A percentile compares a stretch with the other conserved stretches of the same genome.
These are phyloP conservation scores for Trachops cirrhosus DNA, from an alignment of 2,797 vertebrate species.

Conservation along the genomic window DNA sequence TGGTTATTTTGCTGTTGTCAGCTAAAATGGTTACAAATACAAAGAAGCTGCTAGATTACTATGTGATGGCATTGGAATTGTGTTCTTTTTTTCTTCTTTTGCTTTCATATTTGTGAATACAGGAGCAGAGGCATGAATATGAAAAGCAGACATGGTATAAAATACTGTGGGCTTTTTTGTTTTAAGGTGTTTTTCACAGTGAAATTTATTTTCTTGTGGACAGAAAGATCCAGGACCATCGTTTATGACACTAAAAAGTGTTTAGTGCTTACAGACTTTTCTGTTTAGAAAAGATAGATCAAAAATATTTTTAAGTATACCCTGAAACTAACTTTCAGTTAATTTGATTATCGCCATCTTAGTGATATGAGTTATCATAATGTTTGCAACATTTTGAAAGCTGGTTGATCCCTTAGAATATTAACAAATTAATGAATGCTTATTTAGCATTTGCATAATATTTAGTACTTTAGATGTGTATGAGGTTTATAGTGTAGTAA, in stretches of 20 bases:
- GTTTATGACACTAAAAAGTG: neutral
- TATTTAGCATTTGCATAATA: neutral
- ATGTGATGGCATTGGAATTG: conserved; percentile 38
- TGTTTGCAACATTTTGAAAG: conserved; percentile 44
- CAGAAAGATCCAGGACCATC: conserved; percentile 19
- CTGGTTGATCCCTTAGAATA: conserved; percentile 47
- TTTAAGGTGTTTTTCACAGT: conserved; percentile 27
- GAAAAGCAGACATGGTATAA: neutral
- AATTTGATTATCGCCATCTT: conserved; percentile 32
- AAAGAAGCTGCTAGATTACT: conserved; percentile 44
- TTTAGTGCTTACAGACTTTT: conserved; percentile 27
- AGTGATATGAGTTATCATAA: neutral
- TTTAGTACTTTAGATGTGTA: neutral
- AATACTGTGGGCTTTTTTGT: neutral
- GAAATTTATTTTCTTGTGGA: conserved; percentile 39
- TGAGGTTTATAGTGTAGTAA: neutral
- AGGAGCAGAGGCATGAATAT: neutral
- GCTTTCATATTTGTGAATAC: neutral
- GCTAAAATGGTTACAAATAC: conserved; percentile 47
- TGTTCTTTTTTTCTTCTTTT: neutral
- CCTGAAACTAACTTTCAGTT: neutral
- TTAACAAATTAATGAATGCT: conserved; percentile 23
- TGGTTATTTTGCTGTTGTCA: conserved; percentile 60
- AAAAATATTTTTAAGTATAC: conserved; percentile 40
- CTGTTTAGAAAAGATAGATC: neutral